A percentile compares a stretch with the other conserved stretches of the same genome.
Conservation (phyloP, 2,113 vertebrate species). For the Lepus americanus region DNA sequence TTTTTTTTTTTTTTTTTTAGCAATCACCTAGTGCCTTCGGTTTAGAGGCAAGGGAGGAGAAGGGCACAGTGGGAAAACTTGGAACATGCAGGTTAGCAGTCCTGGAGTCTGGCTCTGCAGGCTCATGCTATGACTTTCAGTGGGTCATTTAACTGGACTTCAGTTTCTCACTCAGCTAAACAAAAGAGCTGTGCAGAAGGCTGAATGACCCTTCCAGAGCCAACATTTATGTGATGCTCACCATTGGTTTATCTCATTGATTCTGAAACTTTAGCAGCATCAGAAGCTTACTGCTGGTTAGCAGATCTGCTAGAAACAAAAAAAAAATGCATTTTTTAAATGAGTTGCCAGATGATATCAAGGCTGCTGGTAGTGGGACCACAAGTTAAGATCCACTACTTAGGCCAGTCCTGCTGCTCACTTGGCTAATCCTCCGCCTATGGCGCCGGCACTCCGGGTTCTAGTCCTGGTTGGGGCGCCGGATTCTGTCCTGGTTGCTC, state of each 20-base stretch:
- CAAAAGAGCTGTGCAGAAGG: background rate
- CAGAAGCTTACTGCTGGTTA: background rate
- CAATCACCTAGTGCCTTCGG: background rate
- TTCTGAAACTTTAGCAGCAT: background rate
- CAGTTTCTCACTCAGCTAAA: background rate
- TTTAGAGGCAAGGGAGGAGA: background rate
- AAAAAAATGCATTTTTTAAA: background rate
- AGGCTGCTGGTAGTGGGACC: background rate
- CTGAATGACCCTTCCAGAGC: background rate
- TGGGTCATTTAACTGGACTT: background rate
- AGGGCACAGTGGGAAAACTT: background rate
- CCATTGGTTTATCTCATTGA: background rate
- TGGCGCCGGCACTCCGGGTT: too few relatives aligned
- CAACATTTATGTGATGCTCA: conserved; percentile 28
- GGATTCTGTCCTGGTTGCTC: too few relatives aligned
- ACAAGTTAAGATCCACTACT: background rate
- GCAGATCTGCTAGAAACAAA: background rate
- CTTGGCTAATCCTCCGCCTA: too few relatives aligned
- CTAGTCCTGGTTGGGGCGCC: too few relatives aligned
- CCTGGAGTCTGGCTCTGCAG: background rate
- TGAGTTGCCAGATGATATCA: background rate
- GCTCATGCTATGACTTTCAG: background rate
- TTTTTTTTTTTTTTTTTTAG: background rate
- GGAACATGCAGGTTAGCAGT: background rate
- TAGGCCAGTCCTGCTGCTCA: too few relatives aligned